Conservation (phyloP, 2,797 vertebrate genomes). For the Poliocrania exsul region DNA sequence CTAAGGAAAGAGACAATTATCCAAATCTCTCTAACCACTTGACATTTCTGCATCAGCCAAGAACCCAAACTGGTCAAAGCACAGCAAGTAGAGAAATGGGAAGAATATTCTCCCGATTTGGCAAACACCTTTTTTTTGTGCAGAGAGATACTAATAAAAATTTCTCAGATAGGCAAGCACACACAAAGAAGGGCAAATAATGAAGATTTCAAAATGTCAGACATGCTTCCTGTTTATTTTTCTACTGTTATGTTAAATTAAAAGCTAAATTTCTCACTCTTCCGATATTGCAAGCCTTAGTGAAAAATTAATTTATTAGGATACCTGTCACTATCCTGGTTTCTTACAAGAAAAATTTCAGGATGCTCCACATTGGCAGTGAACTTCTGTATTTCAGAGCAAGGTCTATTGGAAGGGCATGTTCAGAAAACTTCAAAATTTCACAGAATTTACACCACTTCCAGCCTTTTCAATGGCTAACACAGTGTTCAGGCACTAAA, state of each 20-base stretch:
- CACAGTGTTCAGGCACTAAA: background rate
- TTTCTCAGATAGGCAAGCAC: background rate
- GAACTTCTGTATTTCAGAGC: background rate
- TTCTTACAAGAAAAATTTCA: background rate
- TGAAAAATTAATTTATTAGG: background rate
- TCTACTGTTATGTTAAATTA: background rate
- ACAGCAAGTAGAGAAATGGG: background rate
- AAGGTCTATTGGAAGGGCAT: background rate
- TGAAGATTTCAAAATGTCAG: background rate
- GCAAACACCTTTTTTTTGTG: background rate
- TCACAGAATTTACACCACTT: background rate
- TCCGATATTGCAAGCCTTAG: background rate
- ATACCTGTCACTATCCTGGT: background rate
- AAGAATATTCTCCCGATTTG: background rate
- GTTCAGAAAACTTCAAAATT: background rate
- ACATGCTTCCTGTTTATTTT: background rate
- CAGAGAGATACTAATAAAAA: background rate
- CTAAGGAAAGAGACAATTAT: slow-evolving; percentile 6
- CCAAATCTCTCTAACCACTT: background rate
- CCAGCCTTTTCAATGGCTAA: background rate
- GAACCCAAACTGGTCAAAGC: background rate
- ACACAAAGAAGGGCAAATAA: background rate
- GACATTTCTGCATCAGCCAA: background rate
- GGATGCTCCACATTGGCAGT: background rate
- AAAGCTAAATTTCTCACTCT: background rate